Evolutionary conservation across 64 coral and sea anemone species (phyloP), one percentile per base, ranked within the genome.

Genomic region (Stylophora pistillata): DNA sequence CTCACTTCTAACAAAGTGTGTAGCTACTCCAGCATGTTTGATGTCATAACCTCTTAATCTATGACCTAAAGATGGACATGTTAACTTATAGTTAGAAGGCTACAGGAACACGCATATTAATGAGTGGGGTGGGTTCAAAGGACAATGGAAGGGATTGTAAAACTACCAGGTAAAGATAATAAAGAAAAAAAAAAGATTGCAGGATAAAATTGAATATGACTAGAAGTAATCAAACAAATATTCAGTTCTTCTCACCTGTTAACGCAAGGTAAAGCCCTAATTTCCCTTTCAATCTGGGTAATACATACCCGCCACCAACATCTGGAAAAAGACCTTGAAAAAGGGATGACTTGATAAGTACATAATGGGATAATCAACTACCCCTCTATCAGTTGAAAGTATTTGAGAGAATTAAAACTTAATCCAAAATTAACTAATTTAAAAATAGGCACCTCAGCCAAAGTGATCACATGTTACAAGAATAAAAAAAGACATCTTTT

Each of bases 1-100:
- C 30, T 99, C 93, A 65, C 78, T 82, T 64, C 55, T 90, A 25
- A 99, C 97, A 87, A 90, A 99, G 88, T 99, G 97, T 64, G 97
- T 99, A 47, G 97, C 97, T 72, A 99, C 74, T 57, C 97, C 97
- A 86, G 97, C 97, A 85, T 93, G 90, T 90, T 99, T 92, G 2
- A 99, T 91, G 90, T 99, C 88, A 81, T 90, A 88, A 83, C 97
- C 97, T 88, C 88, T 93, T 26, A 99, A 84, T 41, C 97, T 75
- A 37, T 94, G 87, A 71, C 96, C 96, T 98, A 37, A 68, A 94
- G 89, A 76, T 18, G 15, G 17, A 33, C 58, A 69, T 17, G 16
- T 21, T 21, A 30, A n/a, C n/a, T n/a, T n/a, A n/a, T n/a, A 30
- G 26, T 30, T 59, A 58, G 9, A 58, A 55, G 37, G 3, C 37